Evolutionary conservation across 2,113 vertebrate genomes (phyloP).

Genomic region (Pelodiscus sinensis): DNA sequence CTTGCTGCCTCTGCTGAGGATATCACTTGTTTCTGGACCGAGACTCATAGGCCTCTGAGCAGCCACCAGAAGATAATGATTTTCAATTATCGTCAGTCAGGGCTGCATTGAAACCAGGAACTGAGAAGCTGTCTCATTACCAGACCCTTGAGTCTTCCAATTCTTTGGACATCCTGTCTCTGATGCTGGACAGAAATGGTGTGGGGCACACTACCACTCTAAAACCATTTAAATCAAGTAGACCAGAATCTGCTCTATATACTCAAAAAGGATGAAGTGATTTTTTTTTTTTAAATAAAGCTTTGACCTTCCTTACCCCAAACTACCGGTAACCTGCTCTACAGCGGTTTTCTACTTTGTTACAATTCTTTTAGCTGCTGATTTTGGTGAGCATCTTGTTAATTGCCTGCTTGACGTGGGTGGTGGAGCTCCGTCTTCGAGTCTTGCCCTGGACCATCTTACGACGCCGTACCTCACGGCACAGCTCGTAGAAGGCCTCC

Average conservation of each 20-base stretch:
- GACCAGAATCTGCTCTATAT: not conserved
- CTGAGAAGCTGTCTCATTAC: not conserved
- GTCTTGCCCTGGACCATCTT: slow-evolving; percentile 95
- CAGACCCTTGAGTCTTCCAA: slow-evolving; percentile 17
- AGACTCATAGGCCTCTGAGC: slow-evolving; percentile 5
- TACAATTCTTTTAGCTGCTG: slow-evolving; percentile 86
- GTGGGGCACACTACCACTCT: not conserved
- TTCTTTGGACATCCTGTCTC: not conserved
- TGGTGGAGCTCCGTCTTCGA: slow-evolving; percentile 94
- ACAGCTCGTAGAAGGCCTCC: slow-evolving; percentile 95
- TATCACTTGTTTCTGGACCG: not conserved
- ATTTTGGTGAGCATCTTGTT: slow-evolving; percentile 99
- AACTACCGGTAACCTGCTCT: not conserved
- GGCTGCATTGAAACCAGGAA: slow-evolving; percentile 33
- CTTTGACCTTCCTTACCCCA: not conserved
- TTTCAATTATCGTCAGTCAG: slow-evolving; percentile 58
- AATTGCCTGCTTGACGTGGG: slow-evolving; percentile 97
- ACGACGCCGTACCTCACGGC: slow-evolving; percentile 91
- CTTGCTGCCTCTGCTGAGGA: not conserved
- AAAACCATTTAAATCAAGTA: slow-evolving; percentile 9
- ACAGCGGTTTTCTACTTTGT: not conserved
- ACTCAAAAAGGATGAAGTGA: slow-evolving; percentile 32
- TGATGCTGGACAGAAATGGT: slow-evolving; percentile 13
- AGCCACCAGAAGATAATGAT: slow-evolving; percentile 15
- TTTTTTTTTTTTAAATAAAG: not conserved